Conservation (phyloP, 1,140 invertebrate genomes). For the Diabrotica undecimpunctata region DNA sequence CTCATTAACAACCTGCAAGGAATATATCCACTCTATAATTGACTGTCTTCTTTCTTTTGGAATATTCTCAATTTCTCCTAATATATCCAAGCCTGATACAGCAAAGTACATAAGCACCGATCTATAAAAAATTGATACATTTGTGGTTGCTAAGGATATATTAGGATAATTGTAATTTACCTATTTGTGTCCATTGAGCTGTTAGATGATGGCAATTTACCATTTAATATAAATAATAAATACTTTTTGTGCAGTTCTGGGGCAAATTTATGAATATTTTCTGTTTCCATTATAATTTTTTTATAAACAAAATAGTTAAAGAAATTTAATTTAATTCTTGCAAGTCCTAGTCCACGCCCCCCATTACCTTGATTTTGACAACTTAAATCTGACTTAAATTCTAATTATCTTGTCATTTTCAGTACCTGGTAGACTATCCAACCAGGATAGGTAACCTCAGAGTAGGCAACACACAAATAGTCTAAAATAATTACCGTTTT, state of each 20-base stretch:
- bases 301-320: neutral
- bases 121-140: conserved; percentile 52
- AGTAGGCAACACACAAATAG: no score
- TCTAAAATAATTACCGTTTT: no score
- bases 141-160: neutral
- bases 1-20: conserved; percentile 68
- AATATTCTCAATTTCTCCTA: conserved; percentile 69
- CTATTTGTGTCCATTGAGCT: conserved; percentile 37
- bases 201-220: conserved; percentile 33
- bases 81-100: conserved; percentile 82
- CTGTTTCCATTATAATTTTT: conserved; percentile 16
- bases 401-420: neutral
- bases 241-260: conserved; percentile 37
- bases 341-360: neutral
- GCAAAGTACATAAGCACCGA: conserved; percentile 86
- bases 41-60: conserved; percentile 58
- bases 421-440: no score
- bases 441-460: no score
- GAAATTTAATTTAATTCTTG: neutral
- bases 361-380: conserved; percentile 2
- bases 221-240: conserved; percentile 33
- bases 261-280: conserved; percentile 25
- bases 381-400: no score
- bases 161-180: conserved; percentile 20
- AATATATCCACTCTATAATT: conserved; percentile 89